Percentiles rank a stretch among this genome's conserved stretches.
Conservation (phyloP, 2,797 vertebrate genomes). For the Muscicapa striata region DNA sequence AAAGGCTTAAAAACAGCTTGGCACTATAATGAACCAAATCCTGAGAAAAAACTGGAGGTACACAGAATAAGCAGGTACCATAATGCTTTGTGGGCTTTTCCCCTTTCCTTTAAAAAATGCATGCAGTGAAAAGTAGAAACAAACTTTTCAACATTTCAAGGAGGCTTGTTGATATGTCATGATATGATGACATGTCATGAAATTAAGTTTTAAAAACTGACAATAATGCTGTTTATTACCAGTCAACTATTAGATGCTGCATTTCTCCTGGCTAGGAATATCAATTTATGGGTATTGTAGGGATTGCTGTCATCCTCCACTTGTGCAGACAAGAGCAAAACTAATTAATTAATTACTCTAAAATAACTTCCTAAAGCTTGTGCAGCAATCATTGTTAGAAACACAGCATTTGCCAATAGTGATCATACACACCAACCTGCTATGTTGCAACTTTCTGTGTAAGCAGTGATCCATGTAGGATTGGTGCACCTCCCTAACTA, state of each 20-base stretch:
- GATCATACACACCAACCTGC: background rate
- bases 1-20: background rate
- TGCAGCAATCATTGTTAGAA: background rate
- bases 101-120: background rate
- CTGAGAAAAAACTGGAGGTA: background rate
- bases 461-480: fast-evolving
- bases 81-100: background rate
- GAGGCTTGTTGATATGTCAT: background rate
- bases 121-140: background rate
- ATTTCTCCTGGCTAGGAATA: background rate
- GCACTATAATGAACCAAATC: background rate
- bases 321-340: background rate
- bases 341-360: background rate
- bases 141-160: background rate
- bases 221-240: background rate
- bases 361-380: background rate
- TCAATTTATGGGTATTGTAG: background rate
- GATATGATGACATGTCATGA: background rate
- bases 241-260: background rate
- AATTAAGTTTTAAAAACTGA: background rate
- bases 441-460: background rate
- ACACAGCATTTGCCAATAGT: background rate
- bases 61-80: background rate
- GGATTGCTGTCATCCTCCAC: background rate
- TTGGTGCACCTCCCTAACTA: background rate